Evolutionary conservation across 2,888 invertebrate species (phyloP).

Genomic region (Campoplex nolae): DNA sequence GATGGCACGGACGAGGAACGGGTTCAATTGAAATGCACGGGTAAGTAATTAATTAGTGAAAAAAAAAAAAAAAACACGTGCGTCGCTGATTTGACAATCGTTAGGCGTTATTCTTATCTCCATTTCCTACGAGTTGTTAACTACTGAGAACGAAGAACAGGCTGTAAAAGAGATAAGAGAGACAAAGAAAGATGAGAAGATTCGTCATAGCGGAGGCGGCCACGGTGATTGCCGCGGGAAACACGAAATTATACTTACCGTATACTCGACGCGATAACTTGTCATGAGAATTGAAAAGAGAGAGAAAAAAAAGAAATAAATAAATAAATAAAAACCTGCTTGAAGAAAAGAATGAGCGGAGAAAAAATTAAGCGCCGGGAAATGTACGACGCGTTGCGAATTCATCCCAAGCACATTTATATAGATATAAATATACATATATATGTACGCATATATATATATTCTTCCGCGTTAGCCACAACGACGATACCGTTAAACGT

Average conservation of each 20-base stretch:
- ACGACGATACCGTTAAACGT: constrained; percentile 69
- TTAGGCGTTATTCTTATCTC: not conserved
- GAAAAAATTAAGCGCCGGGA: not conserved
- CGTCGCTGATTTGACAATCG: not conserved
- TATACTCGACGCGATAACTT: constrained; percentile 34
- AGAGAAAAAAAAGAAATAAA: too few relatives aligned
- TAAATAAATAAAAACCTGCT: constrained; percentile 22
- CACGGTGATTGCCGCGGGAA: constrained; percentile 69
- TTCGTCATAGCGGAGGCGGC: constrained; percentile 48
- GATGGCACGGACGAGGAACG: constrained; percentile 96
- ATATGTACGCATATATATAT: constrained; percentile 32
- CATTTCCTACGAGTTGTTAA: not conserved
- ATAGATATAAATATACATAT: not conserved
- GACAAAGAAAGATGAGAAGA: constrained; percentile 39
- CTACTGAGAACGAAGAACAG: constrained; percentile 35
- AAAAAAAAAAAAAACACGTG: not conserved
- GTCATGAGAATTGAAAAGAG: constrained; percentile 46
- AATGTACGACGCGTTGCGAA: constrained; percentile 43
- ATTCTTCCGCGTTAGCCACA: constrained; percentile 67
- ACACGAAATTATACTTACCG: constrained; percentile 64
- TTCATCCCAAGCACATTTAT: not conserved
- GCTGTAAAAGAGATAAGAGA: constrained; percentile 14
- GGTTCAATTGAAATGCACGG: constrained; percentile 96
- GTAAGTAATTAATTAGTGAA: constrained; percentile 85
- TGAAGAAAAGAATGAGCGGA: constrained; percentile 21